These are phyloP conservation scores for Noctua janthina DNA, from an alignment of 2,888 invertebrate species.

Conservation along the genomic window DNA sequence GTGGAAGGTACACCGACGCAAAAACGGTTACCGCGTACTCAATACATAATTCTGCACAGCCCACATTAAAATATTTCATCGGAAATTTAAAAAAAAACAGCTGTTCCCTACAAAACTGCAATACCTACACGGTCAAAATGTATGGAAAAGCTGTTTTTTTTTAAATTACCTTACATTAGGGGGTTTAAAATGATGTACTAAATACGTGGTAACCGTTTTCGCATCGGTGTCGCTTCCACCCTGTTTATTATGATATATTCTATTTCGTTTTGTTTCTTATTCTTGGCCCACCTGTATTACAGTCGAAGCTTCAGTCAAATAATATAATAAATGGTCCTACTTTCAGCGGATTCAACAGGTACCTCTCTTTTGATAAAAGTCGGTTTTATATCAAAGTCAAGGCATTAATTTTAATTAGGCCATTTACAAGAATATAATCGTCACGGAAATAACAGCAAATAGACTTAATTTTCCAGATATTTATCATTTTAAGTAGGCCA, in stretches of 20 bases:
- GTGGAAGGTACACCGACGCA: too few species aligned
- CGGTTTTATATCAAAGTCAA: neutral
- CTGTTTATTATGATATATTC: neutral
- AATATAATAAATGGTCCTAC: constrained; percentile 19
- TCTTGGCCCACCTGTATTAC: neutral
- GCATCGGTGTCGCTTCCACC: too few species aligned
- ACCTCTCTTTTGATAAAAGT: neutral
- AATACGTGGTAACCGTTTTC: too few species aligned
- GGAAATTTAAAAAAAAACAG: too few species aligned
- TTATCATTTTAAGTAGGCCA: neutral
- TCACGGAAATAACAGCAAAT: neutral
- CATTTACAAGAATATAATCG: neutral
- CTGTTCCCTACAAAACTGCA: too few species aligned
- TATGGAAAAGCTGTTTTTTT: too few species aligned
- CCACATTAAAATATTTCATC: too few species aligned
- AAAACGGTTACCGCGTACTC: too few species aligned
- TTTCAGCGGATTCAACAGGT: neutral
- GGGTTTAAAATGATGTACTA: too few species aligned
- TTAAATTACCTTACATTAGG: too few species aligned
- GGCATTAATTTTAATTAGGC: constrained; percentile 28
- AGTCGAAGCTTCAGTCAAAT: constrained; percentile 21
- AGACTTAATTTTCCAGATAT: neutral
- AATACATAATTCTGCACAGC: too few species aligned
- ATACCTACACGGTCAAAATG: too few species aligned
- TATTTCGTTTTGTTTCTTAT: neutral